Evolutionary conservation across 2,113 vertebrate genomes (phyloP), one percentile per base, ranked within the genome.

Genomic region (Glaucidium brasilianum): DNA sequence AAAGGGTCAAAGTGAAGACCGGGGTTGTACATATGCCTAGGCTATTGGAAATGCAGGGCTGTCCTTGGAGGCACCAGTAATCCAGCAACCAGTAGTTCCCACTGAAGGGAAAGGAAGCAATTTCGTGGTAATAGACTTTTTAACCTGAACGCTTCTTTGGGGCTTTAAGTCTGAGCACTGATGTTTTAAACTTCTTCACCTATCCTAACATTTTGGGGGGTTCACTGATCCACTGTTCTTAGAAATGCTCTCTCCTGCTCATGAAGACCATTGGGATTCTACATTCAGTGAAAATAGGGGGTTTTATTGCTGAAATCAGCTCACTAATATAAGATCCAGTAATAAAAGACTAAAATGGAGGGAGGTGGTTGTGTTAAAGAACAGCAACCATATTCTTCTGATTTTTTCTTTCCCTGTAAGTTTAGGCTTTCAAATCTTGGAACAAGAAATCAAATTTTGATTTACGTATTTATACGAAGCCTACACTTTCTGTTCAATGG

Each of bases 391-490:
- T 9, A 26, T 35, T 71, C 39, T 58, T 60, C 14, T 53, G 13
- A 13, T 7, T 12, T 47, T 15, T 56, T n/a, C n/a, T 55, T 17
- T 1, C 21, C 9, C 4, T 60, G 23, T 15, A 80, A 55, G 11
- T 60, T 60, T 7, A 66, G 34, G 5, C 4, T 37, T 17, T 50
- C 32, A 55, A 43, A 71, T 53, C 30, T 45, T 68, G 29, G 69
- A 72, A 56, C 52, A 56, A 85, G 73, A 63, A 87, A 78, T 52
- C 25, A 52, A 9, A 26, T 91, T 77, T 74, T 78, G 30, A 85
- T 90, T 90, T 92, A 91, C 76, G 50, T 79, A 66, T 75, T 88
- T 80, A 43, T 75, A 90, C 67, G 15, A 76, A 91, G 30, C n/a
- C 68, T 71, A 34, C 15, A 32, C 35, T 89, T 81, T 25, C 29